A percentile compares a stretch with the other conserved stretches of the same genome.
Conservation (phyloP, 1,140 invertebrate genomes). For the Drosophila elegans region DNA sequence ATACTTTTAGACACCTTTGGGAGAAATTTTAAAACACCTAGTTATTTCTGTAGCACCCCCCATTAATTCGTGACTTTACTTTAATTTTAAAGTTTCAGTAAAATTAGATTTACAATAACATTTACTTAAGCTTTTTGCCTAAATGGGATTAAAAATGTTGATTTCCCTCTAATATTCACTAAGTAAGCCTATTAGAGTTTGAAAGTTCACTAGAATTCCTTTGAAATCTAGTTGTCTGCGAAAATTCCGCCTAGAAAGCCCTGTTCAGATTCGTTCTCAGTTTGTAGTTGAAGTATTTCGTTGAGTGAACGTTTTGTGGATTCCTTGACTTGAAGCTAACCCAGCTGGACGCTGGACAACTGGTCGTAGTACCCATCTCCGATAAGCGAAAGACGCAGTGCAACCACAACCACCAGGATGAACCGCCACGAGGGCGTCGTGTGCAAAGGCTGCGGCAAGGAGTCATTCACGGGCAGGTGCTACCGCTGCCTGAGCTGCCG, state of each 20-base stretch:
- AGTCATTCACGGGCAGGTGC: slow-evolving; percentile 56
- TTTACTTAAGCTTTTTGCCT: no score
- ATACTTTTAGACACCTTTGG: no score
- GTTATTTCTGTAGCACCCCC: no score
- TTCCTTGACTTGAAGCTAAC: slow-evolving; percentile 13
- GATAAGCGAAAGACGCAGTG: not conserved
- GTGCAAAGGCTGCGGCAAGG: slow-evolving; percentile 56
- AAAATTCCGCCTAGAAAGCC: slow-evolving; percentile 8
- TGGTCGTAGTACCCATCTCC: not conserved
- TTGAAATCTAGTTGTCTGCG: slow-evolving; percentile 6
- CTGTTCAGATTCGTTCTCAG: not conserved
- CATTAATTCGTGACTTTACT: no score
- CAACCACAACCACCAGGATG: slow-evolving; percentile 32
- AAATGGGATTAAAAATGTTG: no score
- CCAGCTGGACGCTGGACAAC: not conserved
- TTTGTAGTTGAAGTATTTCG: slow-evolving; percentile 17
- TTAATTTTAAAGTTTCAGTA: no score
- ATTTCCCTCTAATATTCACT: no score
- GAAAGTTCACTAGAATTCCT: not conserved
- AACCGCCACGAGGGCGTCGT: slow-evolving; percentile 65
- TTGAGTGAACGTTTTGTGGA: slow-evolving; percentile 6
- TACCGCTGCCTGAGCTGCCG: slow-evolving; percentile 64
- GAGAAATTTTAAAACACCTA: no score
- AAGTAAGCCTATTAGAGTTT: no score
- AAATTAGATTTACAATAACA: no score